Percentiles rank a stretch among this genome's conserved stretches.
phyloP scores from a whole-genome alignment of 2,888 invertebrate genomes.

The Ganaspis brasiliensis region DNA sequence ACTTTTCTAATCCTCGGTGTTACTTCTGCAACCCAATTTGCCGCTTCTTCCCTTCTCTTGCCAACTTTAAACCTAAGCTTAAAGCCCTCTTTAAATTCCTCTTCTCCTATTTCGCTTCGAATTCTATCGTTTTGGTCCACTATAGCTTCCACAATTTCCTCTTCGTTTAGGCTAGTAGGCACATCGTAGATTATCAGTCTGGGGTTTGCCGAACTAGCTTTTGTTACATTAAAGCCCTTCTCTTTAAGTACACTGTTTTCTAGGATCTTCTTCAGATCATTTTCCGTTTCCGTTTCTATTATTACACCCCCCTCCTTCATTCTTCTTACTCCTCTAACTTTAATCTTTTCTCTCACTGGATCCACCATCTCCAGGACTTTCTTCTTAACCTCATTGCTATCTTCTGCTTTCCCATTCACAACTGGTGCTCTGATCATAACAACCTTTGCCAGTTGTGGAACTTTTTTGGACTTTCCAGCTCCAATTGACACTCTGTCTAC shows the following conservation, averaged over 20 bases:
- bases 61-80: slow-evolving; percentile 30
- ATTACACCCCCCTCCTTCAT: background rate
- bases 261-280: background rate
- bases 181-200: background rate
- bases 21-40: slow-evolving; percentile 45
- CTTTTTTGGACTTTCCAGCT: no score
- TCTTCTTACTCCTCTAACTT: background rate
- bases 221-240: background rate
- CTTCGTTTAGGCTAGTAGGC: background rate
- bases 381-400: background rate
- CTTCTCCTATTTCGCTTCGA: background rate
- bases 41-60: background rate
- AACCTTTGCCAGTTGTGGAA: no score
- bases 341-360: background rate
- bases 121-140: background rate
- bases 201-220: background rate
- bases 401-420: no score
- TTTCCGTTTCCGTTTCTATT: background rate
- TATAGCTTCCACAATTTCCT: background rate
- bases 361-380: background rate
- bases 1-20: background rate
- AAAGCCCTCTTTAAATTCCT: background rate
- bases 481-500: no score
- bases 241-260: background rate
- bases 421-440: no score